Conservation (phyloP, 1,140 invertebrate genomes). For the Cydia strobilella region DNA sequence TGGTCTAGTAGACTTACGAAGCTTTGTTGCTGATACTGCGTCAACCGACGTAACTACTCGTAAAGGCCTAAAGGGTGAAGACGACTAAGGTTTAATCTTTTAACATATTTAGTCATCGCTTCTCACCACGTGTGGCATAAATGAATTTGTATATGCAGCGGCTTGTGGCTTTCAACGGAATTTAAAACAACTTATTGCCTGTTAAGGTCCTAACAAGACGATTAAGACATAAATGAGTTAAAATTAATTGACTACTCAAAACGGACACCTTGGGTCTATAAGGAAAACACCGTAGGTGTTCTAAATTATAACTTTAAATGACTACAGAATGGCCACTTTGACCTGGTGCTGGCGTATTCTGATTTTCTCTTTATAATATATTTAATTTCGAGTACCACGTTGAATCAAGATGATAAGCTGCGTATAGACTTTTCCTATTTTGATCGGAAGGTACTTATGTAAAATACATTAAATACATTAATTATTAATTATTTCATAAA, state of each 20-base stretch:
- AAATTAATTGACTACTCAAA: not conserved
- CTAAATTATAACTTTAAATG: not conserved
- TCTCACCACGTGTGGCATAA: slow-evolving; percentile 1
- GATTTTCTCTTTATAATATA: not conserved
- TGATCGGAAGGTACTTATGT: too few relatives aligned
- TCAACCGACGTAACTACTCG: not conserved
- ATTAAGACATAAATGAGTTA: slow-evolving; percentile 33
- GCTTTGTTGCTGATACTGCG: not conserved
- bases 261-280: slow-evolving; percentile 31
- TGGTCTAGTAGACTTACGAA: too few relatives aligned
- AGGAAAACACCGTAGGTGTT: slow-evolving; percentile 34
- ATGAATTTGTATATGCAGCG: slow-evolving; percentile 10
- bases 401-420: not conserved
- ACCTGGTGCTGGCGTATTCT: not conserved
- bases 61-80: not conserved
- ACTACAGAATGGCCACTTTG: not conserved
- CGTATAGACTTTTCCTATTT: too few relatives aligned
- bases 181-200: slow-evolving; percentile 14
- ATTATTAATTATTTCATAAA: too few relatives aligned
- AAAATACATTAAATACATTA: too few relatives aligned
- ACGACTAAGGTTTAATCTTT: not conserved
- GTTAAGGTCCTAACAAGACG: slow-evolving; percentile 28
- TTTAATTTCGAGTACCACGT: not conserved
- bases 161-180: slow-evolving; percentile 16
- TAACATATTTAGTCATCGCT: not conserved